Evolutionary conservation across 2,797 vertebrate genomes (phyloP).

Genomic region (Zalophus californianus): DNA sequence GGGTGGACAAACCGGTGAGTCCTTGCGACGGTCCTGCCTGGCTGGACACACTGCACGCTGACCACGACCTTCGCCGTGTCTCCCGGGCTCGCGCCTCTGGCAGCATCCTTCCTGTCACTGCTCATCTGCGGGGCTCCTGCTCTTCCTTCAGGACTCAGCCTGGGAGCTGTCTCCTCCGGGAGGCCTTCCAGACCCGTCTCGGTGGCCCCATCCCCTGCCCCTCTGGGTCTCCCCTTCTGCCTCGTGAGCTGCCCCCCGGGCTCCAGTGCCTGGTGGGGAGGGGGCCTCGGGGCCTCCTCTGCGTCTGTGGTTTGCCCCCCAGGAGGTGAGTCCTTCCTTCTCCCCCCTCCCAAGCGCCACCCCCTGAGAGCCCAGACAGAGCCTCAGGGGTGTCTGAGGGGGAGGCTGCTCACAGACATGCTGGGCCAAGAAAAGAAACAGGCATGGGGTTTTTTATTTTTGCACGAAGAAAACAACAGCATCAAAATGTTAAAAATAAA

Average conservation of each 20-base stretch:
- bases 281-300: fast-evolving
- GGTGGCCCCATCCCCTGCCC: not conserved
- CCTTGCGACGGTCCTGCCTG: fast-evolving
- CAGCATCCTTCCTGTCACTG: fast-evolving
- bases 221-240: fast-evolving
- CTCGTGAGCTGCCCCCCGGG: not conserved
- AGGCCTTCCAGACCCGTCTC: not conserved
- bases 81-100: fast-evolving
- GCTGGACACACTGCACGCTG: fast-evolving
- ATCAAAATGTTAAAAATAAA: conserved; percentile 72
- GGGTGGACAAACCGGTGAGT: fast-evolving
- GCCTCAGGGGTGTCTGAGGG: not conserved
- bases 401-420: not conserved
- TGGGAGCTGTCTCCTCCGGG: not conserved
- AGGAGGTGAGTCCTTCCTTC: not conserved
- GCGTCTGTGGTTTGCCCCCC: not conserved
- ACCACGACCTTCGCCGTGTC: fast-evolving
- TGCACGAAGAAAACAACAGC: conserved; percentile 63
- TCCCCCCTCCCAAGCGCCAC: fast-evolving
- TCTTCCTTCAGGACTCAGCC: not conserved
- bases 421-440: conserved; percentile 48
- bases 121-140: fast-evolving
- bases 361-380: not conserved
- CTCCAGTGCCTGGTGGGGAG: not conserved
- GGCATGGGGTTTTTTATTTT: not conserved